Conservation (phyloP, 1,140 invertebrate species). For the Pseudomyrmex gracilis region DNA sequence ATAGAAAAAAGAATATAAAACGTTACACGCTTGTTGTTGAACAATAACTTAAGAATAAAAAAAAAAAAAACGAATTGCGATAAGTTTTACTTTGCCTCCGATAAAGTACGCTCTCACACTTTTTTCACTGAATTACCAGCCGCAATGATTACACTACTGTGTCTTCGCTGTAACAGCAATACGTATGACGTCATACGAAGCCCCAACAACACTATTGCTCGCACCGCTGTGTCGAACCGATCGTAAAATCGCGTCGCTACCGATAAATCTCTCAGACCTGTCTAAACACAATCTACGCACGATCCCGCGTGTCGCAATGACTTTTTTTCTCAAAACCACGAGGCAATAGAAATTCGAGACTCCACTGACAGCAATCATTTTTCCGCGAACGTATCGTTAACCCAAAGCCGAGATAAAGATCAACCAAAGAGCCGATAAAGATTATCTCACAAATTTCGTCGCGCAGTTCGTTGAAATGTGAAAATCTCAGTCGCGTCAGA, state of each 20-base stretch:
- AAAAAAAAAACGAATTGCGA: too few relatives aligned
- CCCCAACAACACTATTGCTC: constrained; percentile 59
- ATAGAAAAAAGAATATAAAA: too few relatives aligned
- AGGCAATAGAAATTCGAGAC: constrained; percentile 10
- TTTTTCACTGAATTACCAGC: too few relatives aligned
- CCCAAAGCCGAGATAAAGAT: background rate
- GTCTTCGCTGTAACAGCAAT: constrained; percentile 44
- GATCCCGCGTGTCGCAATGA: constrained; percentile 40
- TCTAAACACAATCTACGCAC: constrained; percentile 77
- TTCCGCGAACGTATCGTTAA: constrained; percentile 10
- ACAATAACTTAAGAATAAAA: too few relatives aligned
- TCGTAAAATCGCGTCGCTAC: constrained; percentile 69
- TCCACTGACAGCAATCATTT: constrained; percentile 13
- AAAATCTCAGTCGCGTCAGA: too few relatives aligned
- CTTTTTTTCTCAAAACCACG: constrained; percentile 38
- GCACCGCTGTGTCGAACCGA: constrained; percentile 39
- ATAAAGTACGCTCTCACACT: too few relatives aligned
- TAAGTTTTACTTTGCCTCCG: too few relatives aligned
- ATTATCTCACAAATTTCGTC: background rate
- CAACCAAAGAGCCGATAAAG: background rate
- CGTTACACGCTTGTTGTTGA: too few relatives aligned
- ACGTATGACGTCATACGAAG: constrained; percentile 38
- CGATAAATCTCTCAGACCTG: constrained; percentile 78
- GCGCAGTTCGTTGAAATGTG: too few relatives aligned
- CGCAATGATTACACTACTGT: too few relatives aligned